A percentile compares a stretch with the other conserved stretches of the same genome.
These are phyloP conservation scores for Oenanthe oenanthe DNA, from an alignment of 2,113 vertebrate species.

Conservation along the genomic window DNA sequence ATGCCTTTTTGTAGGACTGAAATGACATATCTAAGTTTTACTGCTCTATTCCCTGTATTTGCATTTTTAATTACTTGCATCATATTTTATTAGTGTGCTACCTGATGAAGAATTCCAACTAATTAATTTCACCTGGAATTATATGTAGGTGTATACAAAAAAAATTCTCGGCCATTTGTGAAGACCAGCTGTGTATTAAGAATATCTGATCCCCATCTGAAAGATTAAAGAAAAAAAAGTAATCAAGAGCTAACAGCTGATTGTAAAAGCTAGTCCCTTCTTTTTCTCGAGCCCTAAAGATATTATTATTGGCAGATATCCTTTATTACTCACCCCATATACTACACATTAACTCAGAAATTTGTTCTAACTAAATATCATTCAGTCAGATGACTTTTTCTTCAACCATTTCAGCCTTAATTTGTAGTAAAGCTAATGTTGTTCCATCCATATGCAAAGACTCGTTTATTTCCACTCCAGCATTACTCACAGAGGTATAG, in stretches of 20 bases:
- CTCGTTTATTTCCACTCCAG: slow-evolving; percentile 47
- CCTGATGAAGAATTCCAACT: slow-evolving; percentile 65
- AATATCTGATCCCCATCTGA: slow-evolving; percentile 69
- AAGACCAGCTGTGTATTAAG: slow-evolving; percentile 71
- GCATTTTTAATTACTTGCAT: slow-evolving; percentile 75
- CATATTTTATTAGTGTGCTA: slow-evolving; percentile 69
- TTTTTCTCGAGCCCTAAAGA: slow-evolving; percentile 53
- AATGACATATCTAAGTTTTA: slow-evolving; percentile 62
- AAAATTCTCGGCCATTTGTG: slow-evolving; percentile 66
- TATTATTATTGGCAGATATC: slow-evolving; percentile 71
- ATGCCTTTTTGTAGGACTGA: slow-evolving; percentile 66
- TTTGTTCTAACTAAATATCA: slow-evolving; percentile 36
- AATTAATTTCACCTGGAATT: slow-evolving; percentile 80
- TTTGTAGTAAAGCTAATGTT: slow-evolving; percentile 58
- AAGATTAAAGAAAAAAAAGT: slow-evolving; percentile 42
- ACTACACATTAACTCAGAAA: slow-evolving; percentile 49
- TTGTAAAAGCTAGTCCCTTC: slow-evolving; percentile 61
- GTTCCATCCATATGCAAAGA: not conserved
- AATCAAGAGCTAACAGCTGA: slow-evolving; percentile 68
- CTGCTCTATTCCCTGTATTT: slow-evolving; percentile 53
- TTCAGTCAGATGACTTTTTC: slow-evolving; percentile 34
- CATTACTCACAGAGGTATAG: not conserved
- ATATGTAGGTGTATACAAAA: slow-evolving; percentile 34
- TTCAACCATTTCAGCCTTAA: slow-evolving; percentile 65
- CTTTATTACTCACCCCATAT: slow-evolving; percentile 64